Conservation (phyloP, 2,888 invertebrate species). For the Quadroppia sp. region DNA sequence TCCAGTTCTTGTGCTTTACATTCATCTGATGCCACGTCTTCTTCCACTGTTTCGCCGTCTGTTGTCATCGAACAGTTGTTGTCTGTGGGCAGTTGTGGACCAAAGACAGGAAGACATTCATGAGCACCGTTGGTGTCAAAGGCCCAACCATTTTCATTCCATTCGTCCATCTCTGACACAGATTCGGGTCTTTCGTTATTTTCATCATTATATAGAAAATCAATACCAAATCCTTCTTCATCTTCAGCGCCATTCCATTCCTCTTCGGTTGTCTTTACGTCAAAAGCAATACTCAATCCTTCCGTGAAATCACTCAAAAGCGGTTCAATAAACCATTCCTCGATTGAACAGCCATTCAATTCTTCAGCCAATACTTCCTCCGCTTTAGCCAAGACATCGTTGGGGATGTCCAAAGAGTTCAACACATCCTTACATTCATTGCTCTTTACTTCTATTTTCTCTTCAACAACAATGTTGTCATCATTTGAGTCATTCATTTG, state of each 20-base stretch:
- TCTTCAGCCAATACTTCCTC: conserved; percentile 32
- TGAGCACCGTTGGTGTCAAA: no score
- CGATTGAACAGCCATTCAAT: conserved; percentile 48
- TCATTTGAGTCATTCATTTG: conserved; percentile 30
- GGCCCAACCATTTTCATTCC: background rate
- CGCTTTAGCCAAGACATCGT: background rate
- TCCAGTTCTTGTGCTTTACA: conserved; percentile 7
- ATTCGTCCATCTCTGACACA: background rate
- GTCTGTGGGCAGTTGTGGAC: background rate
- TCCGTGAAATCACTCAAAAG: conserved; percentile 10
- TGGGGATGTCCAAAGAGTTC: no score
- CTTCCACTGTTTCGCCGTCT: background rate
- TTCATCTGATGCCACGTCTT: background rate
- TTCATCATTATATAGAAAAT: background rate
- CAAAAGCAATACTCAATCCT: background rate
- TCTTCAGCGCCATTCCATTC: background rate
- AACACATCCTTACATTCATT: background rate
- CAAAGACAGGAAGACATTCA: no score
- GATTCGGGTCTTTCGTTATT: no score
- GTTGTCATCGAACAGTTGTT: no score
- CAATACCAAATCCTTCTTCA: background rate
- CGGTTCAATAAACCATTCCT: background rate
- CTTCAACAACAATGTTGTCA: no score
- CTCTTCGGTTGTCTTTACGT: no score
- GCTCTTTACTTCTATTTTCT: background rate